Base-by-base conservation (phyloP, 2,113 vertebrate species). In the Vulpes vulpes region DNA sequence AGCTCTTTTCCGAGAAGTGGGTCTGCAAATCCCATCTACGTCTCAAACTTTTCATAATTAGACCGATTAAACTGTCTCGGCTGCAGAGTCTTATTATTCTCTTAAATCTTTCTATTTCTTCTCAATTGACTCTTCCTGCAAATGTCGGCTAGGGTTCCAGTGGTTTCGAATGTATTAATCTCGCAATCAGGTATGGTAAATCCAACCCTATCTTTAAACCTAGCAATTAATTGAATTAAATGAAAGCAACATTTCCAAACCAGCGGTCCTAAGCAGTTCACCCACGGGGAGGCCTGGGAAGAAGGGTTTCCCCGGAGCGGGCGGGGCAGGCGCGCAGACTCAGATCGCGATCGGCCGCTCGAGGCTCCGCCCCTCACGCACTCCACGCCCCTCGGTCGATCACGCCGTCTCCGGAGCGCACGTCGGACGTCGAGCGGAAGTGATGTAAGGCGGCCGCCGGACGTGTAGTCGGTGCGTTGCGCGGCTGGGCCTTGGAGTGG, bases 321-420 rank as follows among this genome's bases (percentile, higher is more conserved):
- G 12, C 14, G 10, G 2, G 32, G 38, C 32, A 3, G 1, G 19
- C 0, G 3, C 16, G 0, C 7, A 12, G 0, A 2, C 27, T 0
- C 9, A 1, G 0, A 53, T 14, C 11, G 8, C 4, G 0, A 8
- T 12, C 17, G 2, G 6, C 4, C 0, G 1, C 69, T 30, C 8
- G 8, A 71, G 25, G 59, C 80, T 3, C 80, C 80, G 15, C 96
- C 88, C 69, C 83, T 35, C 64, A 8, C 49, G 64, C 35, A 1
- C 35, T 10, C 8, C n/a, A 1, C 51, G n/a, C 59, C 71, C 76
- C 32, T 27, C 4, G 1, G 7, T 3, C 3, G 49, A 35, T 2
- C 14, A 8, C 0, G 0, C 3, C 2, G 0, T 53, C 0, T 10
- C 3, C 15, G 0, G 25, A 12, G 59, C 30, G 0, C 59, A 11